A percentile compares a stretch with the other conserved stretches of the same genome.
Conservation (phyloP, 2,113 vertebrate species). For the Oryzias melastigma region DNA sequence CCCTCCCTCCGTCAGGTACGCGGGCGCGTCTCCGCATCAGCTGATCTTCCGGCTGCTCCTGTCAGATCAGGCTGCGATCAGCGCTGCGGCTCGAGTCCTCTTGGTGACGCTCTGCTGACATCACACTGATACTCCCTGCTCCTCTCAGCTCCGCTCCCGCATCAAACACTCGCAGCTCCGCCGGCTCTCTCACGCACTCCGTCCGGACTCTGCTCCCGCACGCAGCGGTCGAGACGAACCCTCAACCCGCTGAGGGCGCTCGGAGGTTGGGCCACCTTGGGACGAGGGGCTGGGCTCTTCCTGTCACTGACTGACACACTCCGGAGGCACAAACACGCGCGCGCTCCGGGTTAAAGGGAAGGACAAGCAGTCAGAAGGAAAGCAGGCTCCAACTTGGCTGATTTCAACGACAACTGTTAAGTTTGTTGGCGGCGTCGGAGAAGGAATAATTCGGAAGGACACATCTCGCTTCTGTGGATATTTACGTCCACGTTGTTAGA, state of each 20-base stretch:
- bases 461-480: constrained; percentile 51
- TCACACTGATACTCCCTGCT: constrained; percentile 52
- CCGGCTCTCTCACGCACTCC: constrained; percentile 25
- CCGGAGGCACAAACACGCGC: constrained; percentile 6
- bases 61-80: not conserved
- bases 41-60: not conserved
- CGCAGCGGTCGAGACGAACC: constrained; percentile 12
- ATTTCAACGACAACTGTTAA: constrained; percentile 37
- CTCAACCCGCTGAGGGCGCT: constrained; percentile 17
- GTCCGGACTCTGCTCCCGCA: constrained; percentile 31
- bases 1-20: constrained; percentile 4
- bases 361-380: not conserved
- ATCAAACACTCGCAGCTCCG: constrained; percentile 23
- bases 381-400: constrained; percentile 43
- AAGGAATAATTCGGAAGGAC: constrained; percentile 47
- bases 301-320: too few relatives aligned
- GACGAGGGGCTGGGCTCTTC: constrained; percentile 35
- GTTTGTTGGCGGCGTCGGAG: constrained; percentile 30
- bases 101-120: constrained; percentile 75
- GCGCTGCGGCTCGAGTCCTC: constrained; percentile 51
- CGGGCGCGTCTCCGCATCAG: not conserved
- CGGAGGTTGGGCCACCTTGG: constrained; percentile 39
- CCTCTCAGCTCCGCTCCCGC: constrained; percentile 36
- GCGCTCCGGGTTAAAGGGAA: not conserved
- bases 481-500: constrained; percentile 56